Evolutionary conservation across 2,113 vertebrate genomes (phyloP), one percentile per base, ranked within the genome.

Genomic region (Colinus virginianus): DNA sequence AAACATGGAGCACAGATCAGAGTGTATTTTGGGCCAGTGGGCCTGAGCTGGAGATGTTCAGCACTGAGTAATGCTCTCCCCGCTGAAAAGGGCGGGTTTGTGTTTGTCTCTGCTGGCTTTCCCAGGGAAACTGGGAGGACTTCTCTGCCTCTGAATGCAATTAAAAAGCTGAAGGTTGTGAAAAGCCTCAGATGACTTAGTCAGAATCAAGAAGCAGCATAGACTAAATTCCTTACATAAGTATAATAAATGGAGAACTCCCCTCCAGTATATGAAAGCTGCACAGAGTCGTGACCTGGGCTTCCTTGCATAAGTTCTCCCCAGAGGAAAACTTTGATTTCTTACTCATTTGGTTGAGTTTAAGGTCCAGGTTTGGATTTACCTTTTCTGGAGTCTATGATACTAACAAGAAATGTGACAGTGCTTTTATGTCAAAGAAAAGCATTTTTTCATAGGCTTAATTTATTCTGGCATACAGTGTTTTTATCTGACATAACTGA

Each of bases 41-140:
- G 43, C n/a, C 58, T 38, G 9, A 11, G 59, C 34, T 45, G 25
- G 12, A 4, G n/a, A 3, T 32, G n/a, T 43, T 59, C 28, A 49
- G 38, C 0, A 0, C 15, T 20, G n/a, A 46, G 14, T 26, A 38
- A 9, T 11, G 19, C 0, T 0, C 6, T 87, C 21, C 43, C 6
- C 6, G 3, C 40, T 22, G 25, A 8, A 59, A 22, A 34, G 30
- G 9, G 21, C 4, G 30, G 40, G 12, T 10, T 53, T 3, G 0
- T 32, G 15, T 53, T 70, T 8, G 28, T 72, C 45, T 64, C 58
- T 51, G 34, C 67, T 40, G 45, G 16, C 70, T 58, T 90, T 85
- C 56, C 51, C 13, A 32, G 62, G 30, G 34, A 67, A 82, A 12
- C 30, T 12, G 3, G 10, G 25, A 74, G 38, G 20, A 76, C 22